Conservation (phyloP, 2,797 vertebrate species). For the Neosilurus hyrtlii region DNA sequence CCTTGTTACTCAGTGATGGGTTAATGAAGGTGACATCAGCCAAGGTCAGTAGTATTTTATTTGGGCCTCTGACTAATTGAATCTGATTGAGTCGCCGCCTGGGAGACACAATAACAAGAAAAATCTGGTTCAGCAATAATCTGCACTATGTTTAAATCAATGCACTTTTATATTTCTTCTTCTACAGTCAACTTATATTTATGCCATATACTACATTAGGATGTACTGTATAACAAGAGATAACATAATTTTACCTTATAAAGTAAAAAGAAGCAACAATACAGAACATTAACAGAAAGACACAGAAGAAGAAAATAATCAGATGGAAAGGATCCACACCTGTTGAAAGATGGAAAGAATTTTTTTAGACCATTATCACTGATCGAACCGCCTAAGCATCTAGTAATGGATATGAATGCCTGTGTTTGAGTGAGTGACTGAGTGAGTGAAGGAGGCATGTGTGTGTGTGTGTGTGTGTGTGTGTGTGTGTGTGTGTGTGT, state of each 20-base stretch:
- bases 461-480: background rate
- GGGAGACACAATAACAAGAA: constrained; percentile 29
- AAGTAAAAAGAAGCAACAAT: constrained; percentile 48
- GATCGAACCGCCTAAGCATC: background rate
- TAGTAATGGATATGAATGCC: background rate
- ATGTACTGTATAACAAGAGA: background rate
- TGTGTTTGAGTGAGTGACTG: background rate
- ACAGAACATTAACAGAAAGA: constrained; percentile 44
- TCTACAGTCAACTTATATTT: background rate
- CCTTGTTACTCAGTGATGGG: constrained; percentile 77
- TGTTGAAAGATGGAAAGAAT: constrained; percentile 39
- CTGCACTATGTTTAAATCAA: background rate
- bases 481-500: constrained; percentile 1
- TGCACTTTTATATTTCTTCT: background rate
- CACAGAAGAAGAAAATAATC: constrained; percentile 39
- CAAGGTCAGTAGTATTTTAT: constrained; percentile 75
- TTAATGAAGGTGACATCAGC: constrained; percentile 77
- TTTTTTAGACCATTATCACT: background rate
- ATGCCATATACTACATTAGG: background rate
- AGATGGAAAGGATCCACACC: constrained; percentile 54
- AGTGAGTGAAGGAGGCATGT: background rate
- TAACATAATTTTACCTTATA: constrained; percentile 55
- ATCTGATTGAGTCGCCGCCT: constrained; percentile 72
- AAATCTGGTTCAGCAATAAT: background rate
- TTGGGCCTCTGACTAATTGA: constrained; percentile 66